phyloP scores from a whole-genome alignment of 2,888 invertebrate species.

The Tipula vernalis region DNA sequence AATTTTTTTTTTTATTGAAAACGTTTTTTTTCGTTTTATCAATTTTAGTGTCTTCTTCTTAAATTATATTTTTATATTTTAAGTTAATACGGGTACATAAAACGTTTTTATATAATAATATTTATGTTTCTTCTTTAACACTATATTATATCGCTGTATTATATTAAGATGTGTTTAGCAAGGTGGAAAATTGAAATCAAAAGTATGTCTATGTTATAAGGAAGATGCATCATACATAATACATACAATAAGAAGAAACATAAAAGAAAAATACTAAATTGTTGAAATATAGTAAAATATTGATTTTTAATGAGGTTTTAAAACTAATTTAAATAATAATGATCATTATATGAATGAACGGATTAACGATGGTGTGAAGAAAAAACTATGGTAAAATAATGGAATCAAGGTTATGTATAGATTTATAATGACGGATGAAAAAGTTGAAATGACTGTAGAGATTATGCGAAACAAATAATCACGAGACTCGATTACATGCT shows the following conservation, averaged over 20 bases:
- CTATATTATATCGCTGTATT: neutral
- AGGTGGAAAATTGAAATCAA: neutral
- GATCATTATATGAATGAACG: neutral
- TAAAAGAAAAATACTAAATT: neutral
- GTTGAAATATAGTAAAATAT: neutral
- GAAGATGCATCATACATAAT: neutral
- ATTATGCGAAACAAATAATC: neutral
- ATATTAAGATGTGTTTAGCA: neutral
- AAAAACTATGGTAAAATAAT: neutral
- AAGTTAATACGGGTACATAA: neutral
- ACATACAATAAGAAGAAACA: neutral
- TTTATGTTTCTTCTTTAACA: neutral
- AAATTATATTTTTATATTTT: no score
- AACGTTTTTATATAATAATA: neutral
- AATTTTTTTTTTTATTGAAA: neutral
- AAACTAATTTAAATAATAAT: neutral
- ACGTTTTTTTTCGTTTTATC: no score
- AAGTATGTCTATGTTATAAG: neutral
- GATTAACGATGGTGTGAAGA: neutral
- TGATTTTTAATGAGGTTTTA: neutral
- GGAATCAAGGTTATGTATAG: neutral
- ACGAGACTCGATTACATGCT: no score
- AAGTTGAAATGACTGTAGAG: neutral
- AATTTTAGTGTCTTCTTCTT: no score
- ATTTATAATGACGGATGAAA: neutral